Base-by-base conservation (phyloP, 1,140 invertebrate species). In the Drosophila sproati region DNA sequence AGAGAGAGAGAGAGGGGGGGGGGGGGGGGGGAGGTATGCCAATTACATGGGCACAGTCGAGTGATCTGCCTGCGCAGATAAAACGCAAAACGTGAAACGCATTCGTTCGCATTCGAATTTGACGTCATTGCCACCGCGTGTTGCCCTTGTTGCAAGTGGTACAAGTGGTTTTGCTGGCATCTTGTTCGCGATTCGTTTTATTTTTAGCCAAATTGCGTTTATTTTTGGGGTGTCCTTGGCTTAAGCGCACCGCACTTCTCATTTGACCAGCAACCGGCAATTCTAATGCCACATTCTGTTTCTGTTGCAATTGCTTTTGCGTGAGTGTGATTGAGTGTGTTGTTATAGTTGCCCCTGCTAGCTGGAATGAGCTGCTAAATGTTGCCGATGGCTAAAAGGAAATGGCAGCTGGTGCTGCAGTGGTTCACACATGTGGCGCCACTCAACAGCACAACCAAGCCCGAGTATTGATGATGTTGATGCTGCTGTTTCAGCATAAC, bases 201-300 rank as follows among this genome's bases (percentile, higher is more conserved):
- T 75, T 75, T 75, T 64, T 75, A 74, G 72, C 43, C 43, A 68
- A 61, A 69, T 70, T 62, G 54, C 52, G 68, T 75, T 75, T 75
- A 75, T 75, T 71, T 71, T 75, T 64, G 73, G 67, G 67, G 48
- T 69, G 73, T 76, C 73, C 73, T 76, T 76, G 73, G 39, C 37
- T 20, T 35, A 39, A 43, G 20, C 35, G 12, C 67, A 71, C 29
- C 41, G 10, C 56, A 12, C 50, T 62, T 70, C 72, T 74, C 69
- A 74, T 74, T 74, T 70, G 72, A 55, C 41, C 50, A 37, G 32
- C 47, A 43, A 8, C 48, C 67, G 57, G 47, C 60, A 57, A 63
- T 72, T 31, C 8, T 12, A 39, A 34, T 63, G 61, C 47, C 61
- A 51, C 61, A 63, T 51, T 20, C 20, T 2, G 20, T 20, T 63